Percentiles rank a stretch among this genome's conserved stretches.
phyloP scores from a whole-genome alignment of 1,140 invertebrate genomes.

The Drosophila bocki region DNA sequence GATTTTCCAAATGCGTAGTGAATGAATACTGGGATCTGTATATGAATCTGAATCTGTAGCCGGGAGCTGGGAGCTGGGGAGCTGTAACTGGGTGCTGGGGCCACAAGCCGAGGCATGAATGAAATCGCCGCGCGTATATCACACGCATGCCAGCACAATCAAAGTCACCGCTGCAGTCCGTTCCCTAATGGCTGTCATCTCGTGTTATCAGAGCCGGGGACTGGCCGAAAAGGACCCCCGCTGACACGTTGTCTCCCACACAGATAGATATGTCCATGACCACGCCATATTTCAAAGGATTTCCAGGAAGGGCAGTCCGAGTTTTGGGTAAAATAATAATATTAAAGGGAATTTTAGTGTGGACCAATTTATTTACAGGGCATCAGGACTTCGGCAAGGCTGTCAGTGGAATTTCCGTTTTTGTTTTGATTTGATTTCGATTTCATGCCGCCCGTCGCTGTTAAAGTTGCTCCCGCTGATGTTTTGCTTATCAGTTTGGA shows the following conservation, averaged over 20 bases:
- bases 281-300: constrained; percentile 61
- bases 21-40: constrained; percentile 26
- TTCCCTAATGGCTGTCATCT: constrained; percentile 64
- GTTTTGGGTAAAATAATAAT: constrained; percentile 2
- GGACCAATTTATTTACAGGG: background rate
- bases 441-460: constrained; percentile 44
- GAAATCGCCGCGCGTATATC: constrained; percentile 75
- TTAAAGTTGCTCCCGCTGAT: constrained; percentile 23
- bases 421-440: constrained; percentile 74
- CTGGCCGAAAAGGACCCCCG: constrained; percentile 34
- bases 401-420: background rate
- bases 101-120: constrained; percentile 52
- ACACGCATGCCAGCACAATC: constrained; percentile 64
- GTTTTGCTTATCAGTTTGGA: constrained; percentile 75
- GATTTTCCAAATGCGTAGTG: constrained; percentile 47
- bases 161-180: constrained; percentile 37
- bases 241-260: constrained; percentile 46
- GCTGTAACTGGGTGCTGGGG: background rate
- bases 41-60: constrained; percentile 12
- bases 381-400: constrained; percentile 15
- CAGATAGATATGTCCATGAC: constrained; percentile 14
- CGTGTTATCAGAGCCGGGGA: constrained; percentile 51
- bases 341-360: background rate
- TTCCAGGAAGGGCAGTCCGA: constrained; percentile 18
- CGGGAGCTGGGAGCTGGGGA: background rate